Base-by-base conservation (phyloP, 2,888 invertebrate species). In the Spodoptera littoralis region DNA sequence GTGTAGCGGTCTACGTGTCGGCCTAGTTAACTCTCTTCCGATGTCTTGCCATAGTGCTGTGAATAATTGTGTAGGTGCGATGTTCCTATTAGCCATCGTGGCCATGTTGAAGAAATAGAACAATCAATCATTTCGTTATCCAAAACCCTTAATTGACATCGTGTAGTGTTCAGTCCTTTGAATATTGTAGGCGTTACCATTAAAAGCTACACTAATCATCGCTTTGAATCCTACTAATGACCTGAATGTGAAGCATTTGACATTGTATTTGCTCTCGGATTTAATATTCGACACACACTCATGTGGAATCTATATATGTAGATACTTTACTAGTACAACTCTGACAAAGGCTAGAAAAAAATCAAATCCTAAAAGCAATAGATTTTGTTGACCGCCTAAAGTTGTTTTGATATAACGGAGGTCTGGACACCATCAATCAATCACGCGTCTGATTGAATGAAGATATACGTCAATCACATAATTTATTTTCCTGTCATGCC, bases 1-100 rank as follows among this genome's bases (percentile, higher is more conserved):
- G 69, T 78, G 81, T 76, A 76, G 63, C 30, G 74, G 67, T 70
- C 75, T 73, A 80, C 72, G 70, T 78, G 78, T 69, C 77, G 84
- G 79, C 80, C 84, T 82, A 85, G 82, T 84, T 85, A 79, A 79
- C 78, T 76, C 73, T 79, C 77, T 85, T 86, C 84, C 84, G 85
- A 80, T 83, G 83, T 80, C 82, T 71, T 67, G 57, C 58, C 47
- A 64, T 61, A 70, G 79, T 18, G 49, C 60, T 65, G 52, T 64
- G 71, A 76, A 56, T 78, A 71, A 66, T 77, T 77, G 61, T 60
- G 58, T 66, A 70, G 69, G 66, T 75, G 65, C 60, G 70, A 64
- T 81, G 49, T 65, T 65, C 60, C 57, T 56, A 67, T 70, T 73
- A 69, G 53, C 55, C 11, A 27, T 27, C 4, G 4, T 51, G 50